These are phyloP conservation scores for Albula goreensis DNA, from an alignment of 2,113 vertebrate species.

Conservation along the genomic window DNA sequence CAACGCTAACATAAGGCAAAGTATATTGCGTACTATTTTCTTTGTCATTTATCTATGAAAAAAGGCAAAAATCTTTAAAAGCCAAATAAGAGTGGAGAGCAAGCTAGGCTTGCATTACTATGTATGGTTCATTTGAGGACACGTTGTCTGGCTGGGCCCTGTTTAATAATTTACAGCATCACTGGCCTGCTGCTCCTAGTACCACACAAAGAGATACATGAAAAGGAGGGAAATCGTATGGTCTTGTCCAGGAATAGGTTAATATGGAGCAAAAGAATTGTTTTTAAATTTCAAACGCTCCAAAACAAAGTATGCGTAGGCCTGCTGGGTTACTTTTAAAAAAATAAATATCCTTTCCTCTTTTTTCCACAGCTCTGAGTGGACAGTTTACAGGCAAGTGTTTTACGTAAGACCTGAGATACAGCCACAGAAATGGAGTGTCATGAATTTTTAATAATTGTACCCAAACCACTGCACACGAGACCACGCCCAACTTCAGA, in stretches of 20 bases:
- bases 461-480: neutral
- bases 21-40: neutral
- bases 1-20: neutral
- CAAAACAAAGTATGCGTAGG: neutral
- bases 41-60: neutral
- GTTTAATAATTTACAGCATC: slow-evolving; percentile 21
- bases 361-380: neutral
- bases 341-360: neutral
- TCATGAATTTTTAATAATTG: neutral
- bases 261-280: neutral
- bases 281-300: neutral
- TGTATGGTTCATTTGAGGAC: slow-evolving; percentile 1
- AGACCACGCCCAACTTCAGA: neutral
- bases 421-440: neutral
- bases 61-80: neutral
- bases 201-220: slow-evolving; percentile 7
- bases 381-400: neutral
- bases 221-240: neutral
- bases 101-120: neutral
- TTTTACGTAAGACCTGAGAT: neutral
- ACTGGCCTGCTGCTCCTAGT: neutral
- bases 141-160: neutral
- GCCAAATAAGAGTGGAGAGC: neutral
- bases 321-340: neutral
- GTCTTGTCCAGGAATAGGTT: neutral